Conservation (phyloP, 2,113 vertebrate genomes). For the Pluvialis apricaria region DNA sequence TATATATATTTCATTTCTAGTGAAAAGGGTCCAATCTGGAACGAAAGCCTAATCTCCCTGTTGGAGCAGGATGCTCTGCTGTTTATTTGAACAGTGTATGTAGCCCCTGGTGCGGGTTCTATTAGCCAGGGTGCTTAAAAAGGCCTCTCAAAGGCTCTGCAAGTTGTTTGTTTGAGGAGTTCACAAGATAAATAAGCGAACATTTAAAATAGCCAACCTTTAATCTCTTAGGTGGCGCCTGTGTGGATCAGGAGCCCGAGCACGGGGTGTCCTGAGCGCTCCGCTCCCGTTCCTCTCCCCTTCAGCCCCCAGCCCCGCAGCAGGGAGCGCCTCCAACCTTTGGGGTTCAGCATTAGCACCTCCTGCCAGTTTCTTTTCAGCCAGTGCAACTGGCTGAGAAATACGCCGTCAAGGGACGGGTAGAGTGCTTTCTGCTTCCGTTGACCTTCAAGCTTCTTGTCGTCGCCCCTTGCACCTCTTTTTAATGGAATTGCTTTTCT, state of each 20-base stretch:
- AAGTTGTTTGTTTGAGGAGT: not conserved
- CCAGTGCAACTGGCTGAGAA: not conserved
- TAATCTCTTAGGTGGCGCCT: not conserved
- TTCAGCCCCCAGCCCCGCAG: not conserved
- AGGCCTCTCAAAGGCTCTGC: not conserved
- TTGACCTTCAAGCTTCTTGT: not conserved
- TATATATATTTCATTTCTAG: no score
- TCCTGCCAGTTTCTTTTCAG: not conserved
- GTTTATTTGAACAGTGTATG: not conserved
- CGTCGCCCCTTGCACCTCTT: not conserved
- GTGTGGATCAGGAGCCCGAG: not conserved
- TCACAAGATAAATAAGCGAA: not conserved
- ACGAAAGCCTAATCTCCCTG: not conserved
- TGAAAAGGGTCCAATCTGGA: not conserved
- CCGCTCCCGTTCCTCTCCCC: no score
- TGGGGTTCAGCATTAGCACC: not conserved
- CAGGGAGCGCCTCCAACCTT: accelerated
- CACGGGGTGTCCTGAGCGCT: not conserved
- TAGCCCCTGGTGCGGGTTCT: not conserved
- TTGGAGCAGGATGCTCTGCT: not conserved
- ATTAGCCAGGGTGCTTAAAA: not conserved
- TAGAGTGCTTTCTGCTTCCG: not conserved
- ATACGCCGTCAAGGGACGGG: not conserved
- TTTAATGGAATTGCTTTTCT: not conserved
- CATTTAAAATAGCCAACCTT: not conserved